phyloP scores from a whole-genome alignment of 2,888 invertebrate species.

The Metalampra italica region DNA sequence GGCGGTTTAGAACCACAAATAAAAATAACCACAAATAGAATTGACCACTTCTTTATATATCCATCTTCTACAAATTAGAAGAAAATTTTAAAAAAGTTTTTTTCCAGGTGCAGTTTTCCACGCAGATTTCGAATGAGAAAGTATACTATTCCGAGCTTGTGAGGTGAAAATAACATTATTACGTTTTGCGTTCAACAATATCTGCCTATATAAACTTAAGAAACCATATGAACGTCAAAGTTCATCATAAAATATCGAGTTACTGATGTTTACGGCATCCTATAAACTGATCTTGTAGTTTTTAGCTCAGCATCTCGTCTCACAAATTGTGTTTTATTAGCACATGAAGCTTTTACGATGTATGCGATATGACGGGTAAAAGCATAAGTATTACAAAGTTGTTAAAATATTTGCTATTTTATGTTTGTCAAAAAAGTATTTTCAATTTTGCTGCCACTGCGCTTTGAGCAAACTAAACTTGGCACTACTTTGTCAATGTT shows the following conservation, averaged over 20 bases:
- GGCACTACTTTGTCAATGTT: no score
- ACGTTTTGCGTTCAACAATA: conserved; percentile 2
- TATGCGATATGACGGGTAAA: conserved; percentile 18
- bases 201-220: not conserved
- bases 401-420: not conserved
- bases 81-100: no score
- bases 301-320: conserved; percentile 11
- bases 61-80: no score
- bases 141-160: no score
- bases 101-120: no score
- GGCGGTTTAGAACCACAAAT: no score
- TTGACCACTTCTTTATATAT: no score
- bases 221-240: conserved; percentile 5
- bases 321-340: conserved; percentile 28
- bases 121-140: no score
- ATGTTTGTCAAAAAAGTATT: not conserved
- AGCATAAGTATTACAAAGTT: conserved; percentile 14
- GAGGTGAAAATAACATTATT: not conserved
- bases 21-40: no score
- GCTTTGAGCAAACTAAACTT: no score
- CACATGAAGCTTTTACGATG: conserved; percentile 23
- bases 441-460: not conserved
- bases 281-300: conserved; percentile 23
- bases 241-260: conserved; percentile 21
- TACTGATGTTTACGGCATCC: conserved; percentile 21